These are phyloP conservation scores for Rhyacichthys aspro DNA, from an alignment of 2,797 vertebrate genomes.

Conservation along the genomic window DNA sequence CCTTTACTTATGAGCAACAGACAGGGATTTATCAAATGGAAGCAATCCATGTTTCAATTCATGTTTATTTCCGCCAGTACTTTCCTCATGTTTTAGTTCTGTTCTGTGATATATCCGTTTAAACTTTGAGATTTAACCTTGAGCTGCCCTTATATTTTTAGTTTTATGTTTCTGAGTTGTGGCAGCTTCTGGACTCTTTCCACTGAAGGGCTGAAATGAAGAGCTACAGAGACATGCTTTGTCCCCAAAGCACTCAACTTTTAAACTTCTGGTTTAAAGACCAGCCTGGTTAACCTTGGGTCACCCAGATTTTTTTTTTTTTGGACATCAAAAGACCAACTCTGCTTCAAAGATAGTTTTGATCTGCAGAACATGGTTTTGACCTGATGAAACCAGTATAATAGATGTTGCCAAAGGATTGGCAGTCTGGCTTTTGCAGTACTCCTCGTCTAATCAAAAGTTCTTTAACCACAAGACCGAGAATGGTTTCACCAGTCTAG, in stretches of 20 bases:
- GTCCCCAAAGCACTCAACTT: constrained; percentile 11
- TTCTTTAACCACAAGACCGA: constrained; percentile 15
- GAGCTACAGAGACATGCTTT: constrained; percentile 15
- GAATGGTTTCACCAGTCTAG: background rate
- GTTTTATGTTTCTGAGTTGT: constrained; percentile 2
- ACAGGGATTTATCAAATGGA: constrained; percentile 15
- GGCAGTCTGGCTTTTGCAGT: constrained; percentile 5
- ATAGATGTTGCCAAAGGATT: constrained; percentile 35
- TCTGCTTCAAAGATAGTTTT: constrained; percentile 60
- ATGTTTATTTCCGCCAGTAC: constrained; percentile 7
- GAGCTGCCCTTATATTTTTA: background rate
- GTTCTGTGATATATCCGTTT: background rate
- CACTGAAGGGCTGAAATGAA: background rate
- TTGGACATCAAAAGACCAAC: constrained; percentile 45
- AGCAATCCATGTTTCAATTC: constrained; percentile 10
- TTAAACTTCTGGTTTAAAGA: constrained; percentile 35
- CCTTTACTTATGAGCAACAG: background rate
- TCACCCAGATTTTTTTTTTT: constrained; percentile 28
- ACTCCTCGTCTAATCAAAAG: constrained; percentile 16
- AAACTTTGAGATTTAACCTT: constrained; percentile 3
- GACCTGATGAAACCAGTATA: constrained; percentile 53
- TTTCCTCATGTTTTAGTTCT: background rate
- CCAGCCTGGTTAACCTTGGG: constrained; percentile 39
- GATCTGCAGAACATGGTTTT: constrained; percentile 45
- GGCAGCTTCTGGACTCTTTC: constrained; percentile 15